These are phyloP conservation scores for Adelphocoris suturalis DNA, from an alignment of 2,888 invertebrate species.

Conservation along the genomic window DNA sequence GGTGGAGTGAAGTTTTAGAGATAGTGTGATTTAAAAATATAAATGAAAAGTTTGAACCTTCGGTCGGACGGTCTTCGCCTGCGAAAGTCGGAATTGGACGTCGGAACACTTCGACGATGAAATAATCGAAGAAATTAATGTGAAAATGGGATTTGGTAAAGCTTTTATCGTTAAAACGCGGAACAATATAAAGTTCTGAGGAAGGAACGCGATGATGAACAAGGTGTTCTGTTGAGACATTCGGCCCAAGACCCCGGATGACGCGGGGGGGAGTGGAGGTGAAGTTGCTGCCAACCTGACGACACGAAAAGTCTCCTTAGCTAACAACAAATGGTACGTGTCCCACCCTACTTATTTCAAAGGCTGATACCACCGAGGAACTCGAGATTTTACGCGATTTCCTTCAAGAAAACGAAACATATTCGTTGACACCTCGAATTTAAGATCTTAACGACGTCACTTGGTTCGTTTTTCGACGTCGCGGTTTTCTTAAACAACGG, in stretches of 20 bases:
- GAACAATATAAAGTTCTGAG: neutral
- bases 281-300: neutral
- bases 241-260: neutral
- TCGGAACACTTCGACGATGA: neutral
- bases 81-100: neutral
- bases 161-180: neutral
- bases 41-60: slow-evolving; percentile 27
- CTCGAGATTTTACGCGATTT: neutral
- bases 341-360: neutral
- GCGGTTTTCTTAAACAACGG: neutral
- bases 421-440: neutral
- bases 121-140: neutral
- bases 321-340: slow-evolving; percentile 18
- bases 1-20: neutral
- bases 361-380: neutral
- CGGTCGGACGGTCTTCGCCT: neutral
- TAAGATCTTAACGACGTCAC: neutral
- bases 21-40: neutral
- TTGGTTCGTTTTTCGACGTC: neutral
- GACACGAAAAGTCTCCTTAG: neutral
- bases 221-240: slow-evolving; percentile 32
- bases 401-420: neutral
- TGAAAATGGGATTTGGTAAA: neutral
- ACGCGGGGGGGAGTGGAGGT: neutral
- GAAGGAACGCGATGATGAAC: slow-evolving; percentile 6